Percentiles rank a stretch among this genome's conserved stretches.
Conservation (phyloP, 2,113 vertebrate genomes). For the Dasypus novemcinctus region DNA sequence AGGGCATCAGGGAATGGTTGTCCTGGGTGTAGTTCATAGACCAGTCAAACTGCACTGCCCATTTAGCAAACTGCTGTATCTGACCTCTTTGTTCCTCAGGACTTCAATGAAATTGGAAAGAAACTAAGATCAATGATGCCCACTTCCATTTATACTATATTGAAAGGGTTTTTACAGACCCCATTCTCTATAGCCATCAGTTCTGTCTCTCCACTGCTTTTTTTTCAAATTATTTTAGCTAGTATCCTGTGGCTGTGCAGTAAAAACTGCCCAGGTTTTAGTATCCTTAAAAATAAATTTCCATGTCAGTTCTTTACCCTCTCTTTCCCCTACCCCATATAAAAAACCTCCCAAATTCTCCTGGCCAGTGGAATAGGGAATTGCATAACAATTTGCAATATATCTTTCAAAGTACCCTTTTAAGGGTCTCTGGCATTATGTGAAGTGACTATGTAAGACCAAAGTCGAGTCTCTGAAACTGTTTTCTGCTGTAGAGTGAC, state of each 20-base stretch:
- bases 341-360: slow-evolving; percentile 66
- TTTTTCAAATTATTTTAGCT: slow-evolving; percentile 62
- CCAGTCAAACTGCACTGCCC: background rate
- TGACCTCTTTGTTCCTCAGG: background rate
- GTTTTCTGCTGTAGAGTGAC: slow-evolving; percentile 54
- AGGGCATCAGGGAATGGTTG: background rate
- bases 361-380: slow-evolving; percentile 51
- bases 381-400: slow-evolving; percentile 74
- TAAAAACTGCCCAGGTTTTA: slow-evolving; percentile 69
- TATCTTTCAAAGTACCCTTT: slow-evolving; percentile 70
- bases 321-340: slow-evolving; percentile 58
- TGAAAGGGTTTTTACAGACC: slow-evolving; percentile 28
- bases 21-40: background rate
- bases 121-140: background rate
- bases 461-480: slow-evolving; percentile 53
- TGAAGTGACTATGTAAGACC: slow-evolving; percentile 16
- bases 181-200: background rate
- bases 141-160: background rate
- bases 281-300: slow-evolving; percentile 70
- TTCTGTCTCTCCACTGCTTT: slow-evolving; percentile 26
- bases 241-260: slow-evolving; percentile 44
- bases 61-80: background rate
- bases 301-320: slow-evolving; percentile 58
- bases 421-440: slow-evolving; percentile 59
- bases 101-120: background rate